phyloP scores from a whole-genome alignment of 2,888 invertebrate genomes.

The Diarsia mendica region DNA sequence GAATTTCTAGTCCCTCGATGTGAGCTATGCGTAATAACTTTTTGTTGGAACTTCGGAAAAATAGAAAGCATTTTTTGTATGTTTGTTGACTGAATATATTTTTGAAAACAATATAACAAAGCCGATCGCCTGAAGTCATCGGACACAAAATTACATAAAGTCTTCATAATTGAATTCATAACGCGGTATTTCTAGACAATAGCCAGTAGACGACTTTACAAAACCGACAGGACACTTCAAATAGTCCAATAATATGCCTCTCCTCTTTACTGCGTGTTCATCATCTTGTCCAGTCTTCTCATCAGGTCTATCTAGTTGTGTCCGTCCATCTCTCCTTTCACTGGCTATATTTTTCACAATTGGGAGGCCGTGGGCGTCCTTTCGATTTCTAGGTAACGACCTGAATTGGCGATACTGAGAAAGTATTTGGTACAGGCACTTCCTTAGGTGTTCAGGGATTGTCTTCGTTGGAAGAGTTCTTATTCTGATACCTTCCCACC shows the following conservation, averaged over 20 bases:
- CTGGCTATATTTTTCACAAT: background rate
- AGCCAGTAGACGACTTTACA: background rate
- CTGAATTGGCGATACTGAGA: background rate
- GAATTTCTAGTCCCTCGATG: conserved; percentile 12
- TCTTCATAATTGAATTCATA: background rate
- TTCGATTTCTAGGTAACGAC: background rate
- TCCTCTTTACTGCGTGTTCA: conserved; percentile 11
- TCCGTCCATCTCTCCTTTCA: background rate
- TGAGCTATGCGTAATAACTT: conserved; percentile 33
- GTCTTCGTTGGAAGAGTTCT: background rate
- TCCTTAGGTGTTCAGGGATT: conserved; percentile 9
- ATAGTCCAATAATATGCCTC: conserved; percentile 4
- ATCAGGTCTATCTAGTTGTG: background rate
- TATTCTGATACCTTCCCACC: background rate
- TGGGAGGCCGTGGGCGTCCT: background rate
- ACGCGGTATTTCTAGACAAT: background rate
- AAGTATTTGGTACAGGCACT: background rate
- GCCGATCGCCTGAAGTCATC: background rate
- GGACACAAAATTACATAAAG: background rate
- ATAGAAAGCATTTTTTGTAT: background rate
- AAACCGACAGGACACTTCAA: background rate
- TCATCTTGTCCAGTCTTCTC: background rate
- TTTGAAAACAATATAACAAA: background rate
- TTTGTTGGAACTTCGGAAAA: conserved; percentile 18
- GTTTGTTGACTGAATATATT: background rate